Conservation (phyloP, 1,140 invertebrate genomes). For the Fopius arisanus region DNA sequence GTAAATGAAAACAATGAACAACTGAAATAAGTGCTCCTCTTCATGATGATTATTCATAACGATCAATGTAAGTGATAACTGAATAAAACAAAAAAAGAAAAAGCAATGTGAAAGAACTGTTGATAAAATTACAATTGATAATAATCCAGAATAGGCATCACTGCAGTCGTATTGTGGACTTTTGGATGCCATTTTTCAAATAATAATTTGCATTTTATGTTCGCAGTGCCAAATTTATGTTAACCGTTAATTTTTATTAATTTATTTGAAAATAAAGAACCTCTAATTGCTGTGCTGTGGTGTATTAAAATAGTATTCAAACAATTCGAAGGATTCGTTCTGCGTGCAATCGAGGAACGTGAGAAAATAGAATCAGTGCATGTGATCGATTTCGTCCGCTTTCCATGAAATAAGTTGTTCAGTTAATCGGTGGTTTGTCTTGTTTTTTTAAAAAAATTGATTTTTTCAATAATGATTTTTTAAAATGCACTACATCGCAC, state of each 20-base stretch:
- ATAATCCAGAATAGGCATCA: slow-evolving; percentile 66
- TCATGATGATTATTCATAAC: neutral
- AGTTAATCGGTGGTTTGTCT: neutral
- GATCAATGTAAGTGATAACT: neutral
- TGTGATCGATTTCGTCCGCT: slow-evolving; percentile 11
- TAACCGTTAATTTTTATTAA: neutral
- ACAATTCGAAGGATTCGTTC: slow-evolving; percentile 3
- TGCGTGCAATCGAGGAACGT: slow-evolving; percentile 13
- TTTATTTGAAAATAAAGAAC: neutral
- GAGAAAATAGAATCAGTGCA: slow-evolving; percentile 16
- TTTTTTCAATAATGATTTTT: neutral
- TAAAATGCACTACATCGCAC: slow-evolving; percentile 32
- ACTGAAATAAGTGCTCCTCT: slow-evolving; percentile 33
- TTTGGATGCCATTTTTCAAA: slow-evolving; percentile 61
- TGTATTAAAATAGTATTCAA: neutral
- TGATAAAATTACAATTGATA: slow-evolving; percentile 28
- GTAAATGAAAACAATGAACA: slow-evolving; percentile 17
- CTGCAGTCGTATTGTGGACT: slow-evolving; percentile 68
- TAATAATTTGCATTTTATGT: slow-evolving; percentile 29
- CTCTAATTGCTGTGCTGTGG: slow-evolving; percentile 15
- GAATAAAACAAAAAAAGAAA: slow-evolving; percentile 38
- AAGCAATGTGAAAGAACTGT: slow-evolving; percentile 40
- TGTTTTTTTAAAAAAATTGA: slow-evolving; percentile 12
- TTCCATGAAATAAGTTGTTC: slow-evolving; percentile 1
- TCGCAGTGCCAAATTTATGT: slow-evolving; percentile 13